Evolutionary conservation across 2,888 invertebrate genomes (phyloP), one percentile per base, ranked within the genome.

Genomic region (Cerceris ruficornis): DNA sequence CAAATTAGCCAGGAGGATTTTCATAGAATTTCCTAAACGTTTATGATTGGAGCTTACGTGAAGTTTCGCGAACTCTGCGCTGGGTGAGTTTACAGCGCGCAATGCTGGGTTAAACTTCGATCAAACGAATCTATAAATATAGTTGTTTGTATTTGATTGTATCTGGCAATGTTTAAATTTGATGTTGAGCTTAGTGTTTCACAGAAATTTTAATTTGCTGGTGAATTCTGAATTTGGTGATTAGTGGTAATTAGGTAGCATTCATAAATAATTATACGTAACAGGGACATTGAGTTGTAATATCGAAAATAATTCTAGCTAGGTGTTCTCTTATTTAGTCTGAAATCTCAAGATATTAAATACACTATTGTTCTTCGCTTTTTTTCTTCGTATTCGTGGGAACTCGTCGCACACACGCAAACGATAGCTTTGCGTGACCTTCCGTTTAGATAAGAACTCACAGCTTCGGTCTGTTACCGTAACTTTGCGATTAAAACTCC

Each of bases 401-500:
- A 75, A 75, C 41, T 65, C 14, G 5, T 70, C 58, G 39, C 42
- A 28, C 17, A 58, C 46, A 11, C 46, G 7, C 14, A 8, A n/a
- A 7, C 59, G 59, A 42, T 65, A 58, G 6, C 15, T 11, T n/a
- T 9, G 11, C 0, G 14, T 54, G 70, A 70, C 70, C 52, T 57
- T 58, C 46, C 9, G 11, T 46, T 46, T 6, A 46, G 11, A 8
- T 8, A 46, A 46, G 46, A 46, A 46, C 5, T 11, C 46, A 46
- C 46, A 46, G 46, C 46, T 46, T 11, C 11, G 9, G 46, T 46
- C 6, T 46, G 46, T 46, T 46, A 1, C 28, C 28, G 28, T 28
- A 28, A 28, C 28, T 28, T 28, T 28, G 28, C 28, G 28, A 28
- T 28, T 28, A 28, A 2, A 28, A 28, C 28, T 28, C 4, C 28